Conservation (phyloP, 1,140 invertebrate genomes). For the Whitmania pigra region DNA sequence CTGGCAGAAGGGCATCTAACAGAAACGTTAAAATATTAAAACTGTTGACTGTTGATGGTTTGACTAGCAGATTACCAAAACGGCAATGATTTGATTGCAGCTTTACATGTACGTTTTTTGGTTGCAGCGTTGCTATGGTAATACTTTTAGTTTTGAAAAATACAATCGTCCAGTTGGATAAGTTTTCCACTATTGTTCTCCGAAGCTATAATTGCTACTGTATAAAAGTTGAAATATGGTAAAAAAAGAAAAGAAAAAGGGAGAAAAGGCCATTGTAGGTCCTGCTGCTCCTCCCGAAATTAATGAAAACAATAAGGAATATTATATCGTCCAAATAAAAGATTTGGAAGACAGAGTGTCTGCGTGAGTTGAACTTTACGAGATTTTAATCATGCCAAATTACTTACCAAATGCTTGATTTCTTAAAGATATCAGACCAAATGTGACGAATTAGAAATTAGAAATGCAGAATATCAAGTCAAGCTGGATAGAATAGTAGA, state of each 20-base stretch:
- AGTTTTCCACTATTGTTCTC: too few relatives aligned
- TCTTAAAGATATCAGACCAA: constrained; percentile 12
- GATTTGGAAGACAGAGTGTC: constrained; percentile 14
- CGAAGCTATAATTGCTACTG: too few relatives aligned
- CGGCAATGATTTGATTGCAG: too few relatives aligned
- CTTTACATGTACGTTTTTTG: too few relatives aligned
- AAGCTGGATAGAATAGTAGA: constrained; percentile 10
- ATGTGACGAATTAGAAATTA: constrained; percentile 17
- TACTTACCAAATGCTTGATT: background rate
- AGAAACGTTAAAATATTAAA: too few relatives aligned
- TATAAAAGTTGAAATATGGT: background rate
- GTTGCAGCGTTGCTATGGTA: too few relatives aligned
- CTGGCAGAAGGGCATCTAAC: too few relatives aligned
- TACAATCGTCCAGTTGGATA: too few relatives aligned
- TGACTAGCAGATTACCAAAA: too few relatives aligned
- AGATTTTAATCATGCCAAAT: background rate
- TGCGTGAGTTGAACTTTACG: background rate
- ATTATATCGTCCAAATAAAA: constrained; percentile 5
- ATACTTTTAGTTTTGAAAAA: too few relatives aligned
- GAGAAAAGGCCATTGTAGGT: constrained; percentile 10
- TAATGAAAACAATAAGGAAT: constrained; percentile 9
- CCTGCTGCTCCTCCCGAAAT: constrained; percentile 13
- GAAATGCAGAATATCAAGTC: constrained; percentile 14
- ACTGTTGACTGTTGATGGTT: too few relatives aligned
- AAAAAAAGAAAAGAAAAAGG: constrained; percentile 11